Conservation (phyloP, 1,140 invertebrate genomes). For the Aphaenogaster rudis region DNA sequence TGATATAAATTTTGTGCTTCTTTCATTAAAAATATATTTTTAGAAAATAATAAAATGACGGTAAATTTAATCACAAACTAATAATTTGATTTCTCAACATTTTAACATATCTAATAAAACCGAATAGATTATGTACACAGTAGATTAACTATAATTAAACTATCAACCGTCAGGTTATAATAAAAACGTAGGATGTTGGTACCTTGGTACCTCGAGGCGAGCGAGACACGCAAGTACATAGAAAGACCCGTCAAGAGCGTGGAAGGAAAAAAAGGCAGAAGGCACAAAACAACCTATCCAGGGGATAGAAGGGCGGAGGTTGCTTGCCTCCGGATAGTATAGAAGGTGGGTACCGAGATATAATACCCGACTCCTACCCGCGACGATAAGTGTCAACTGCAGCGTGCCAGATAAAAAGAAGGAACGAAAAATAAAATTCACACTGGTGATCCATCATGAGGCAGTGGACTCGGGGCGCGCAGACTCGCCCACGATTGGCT, state of each 20-base stretch:
- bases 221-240: slow-evolving; percentile 80
- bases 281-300: slow-evolving; percentile 57
- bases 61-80: not conserved
- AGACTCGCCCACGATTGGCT: slow-evolving; percentile 80
- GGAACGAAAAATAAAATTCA: slow-evolving; percentile 84
- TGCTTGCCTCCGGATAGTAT: slow-evolving; percentile 51
- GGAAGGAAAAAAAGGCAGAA: slow-evolving; percentile 54
- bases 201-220: slow-evolving; percentile 75
- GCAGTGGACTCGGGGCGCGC: slow-evolving; percentile 79
- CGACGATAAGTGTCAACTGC: slow-evolving; percentile 86
- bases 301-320: slow-evolving; percentile 55
- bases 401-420: slow-evolving; percentile 85
- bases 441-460: slow-evolving; percentile 85
- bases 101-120: slow-evolving; percentile 7
- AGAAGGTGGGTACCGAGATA: slow-evolving; percentile 78
- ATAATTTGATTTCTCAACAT: not conserved
- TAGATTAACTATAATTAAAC: slow-evolving; percentile 79
- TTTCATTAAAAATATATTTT: not conserved
- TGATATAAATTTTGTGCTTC: not conserved
- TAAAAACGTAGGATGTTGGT: slow-evolving; percentile 80
- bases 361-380: slow-evolving; percentile 77
- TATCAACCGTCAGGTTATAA: slow-evolving; percentile 81
- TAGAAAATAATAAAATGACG: slow-evolving; percentile 7
- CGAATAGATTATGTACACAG: not conserved
- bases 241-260: slow-evolving; percentile 62